These are phyloP conservation scores for Trachelus stipa DNA, from an alignment of 2,888 invertebrate species.

Conservation along the genomic window DNA sequence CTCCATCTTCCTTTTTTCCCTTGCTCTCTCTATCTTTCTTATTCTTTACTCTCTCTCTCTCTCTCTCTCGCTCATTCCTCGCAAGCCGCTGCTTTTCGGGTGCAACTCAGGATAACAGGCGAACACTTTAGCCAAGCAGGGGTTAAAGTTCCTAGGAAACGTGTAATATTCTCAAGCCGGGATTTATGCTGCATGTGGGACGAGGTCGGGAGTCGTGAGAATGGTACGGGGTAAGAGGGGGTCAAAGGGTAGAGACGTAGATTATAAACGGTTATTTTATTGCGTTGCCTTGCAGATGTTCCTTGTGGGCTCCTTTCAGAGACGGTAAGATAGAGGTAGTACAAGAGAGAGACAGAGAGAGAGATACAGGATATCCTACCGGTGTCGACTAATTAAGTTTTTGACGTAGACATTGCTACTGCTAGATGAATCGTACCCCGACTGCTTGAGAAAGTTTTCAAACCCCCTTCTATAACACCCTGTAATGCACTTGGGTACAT, in stretches of 20 bases:
- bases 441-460: too few relatives aligned
- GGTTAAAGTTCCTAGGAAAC: slow-evolving; percentile 31
- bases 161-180: slow-evolving; percentile 40
- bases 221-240: not conserved
- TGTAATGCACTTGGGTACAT: too few relatives aligned
- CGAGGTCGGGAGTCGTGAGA: slow-evolving; percentile 17
- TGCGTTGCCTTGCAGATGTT: slow-evolving; percentile 31
- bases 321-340: not conserved
- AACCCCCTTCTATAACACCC: too few relatives aligned
- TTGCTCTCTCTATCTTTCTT: not conserved
- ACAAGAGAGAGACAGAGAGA: not conserved
- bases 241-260: slow-evolving; percentile 19
- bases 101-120: not conserved
- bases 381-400: slow-evolving; percentile 39
- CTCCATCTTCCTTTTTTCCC: too few relatives aligned
- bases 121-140: slow-evolving; percentile 9
- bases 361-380: not conserved
- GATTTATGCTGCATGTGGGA: slow-evolving; percentile 38
- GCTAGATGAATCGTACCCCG: too few relatives aligned
- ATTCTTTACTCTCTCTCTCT: too few relatives aligned
- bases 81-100: too few relatives aligned
- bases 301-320: not conserved
- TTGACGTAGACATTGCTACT: slow-evolving; percentile 19
- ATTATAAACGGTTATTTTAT: slow-evolving; percentile 46
- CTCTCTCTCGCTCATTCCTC: too few relatives aligned